These are phyloP conservation scores for Philopotamus ludificatus DNA, from an alignment of 1,140 invertebrate genomes.

Conservation along the genomic window DNA sequence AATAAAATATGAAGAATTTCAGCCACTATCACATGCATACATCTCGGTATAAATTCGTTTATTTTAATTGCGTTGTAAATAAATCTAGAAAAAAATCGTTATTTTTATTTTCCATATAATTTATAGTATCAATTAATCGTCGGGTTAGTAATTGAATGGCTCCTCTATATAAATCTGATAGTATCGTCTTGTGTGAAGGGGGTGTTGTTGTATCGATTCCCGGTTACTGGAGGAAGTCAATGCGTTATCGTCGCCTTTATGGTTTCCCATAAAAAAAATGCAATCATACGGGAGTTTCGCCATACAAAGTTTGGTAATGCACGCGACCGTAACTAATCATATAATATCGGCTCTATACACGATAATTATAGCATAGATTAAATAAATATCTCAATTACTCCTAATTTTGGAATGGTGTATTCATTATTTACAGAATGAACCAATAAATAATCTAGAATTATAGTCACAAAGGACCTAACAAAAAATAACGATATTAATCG, in stretches of 20 bases:
- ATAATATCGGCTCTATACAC: neutral
- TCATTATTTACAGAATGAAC: no score
- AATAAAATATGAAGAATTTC: conserved; percentile 13
- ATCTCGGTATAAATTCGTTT: conserved; percentile 14
- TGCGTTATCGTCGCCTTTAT: conserved; percentile 12
- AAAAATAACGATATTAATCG: no score
- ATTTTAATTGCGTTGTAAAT: conserved; percentile 25
- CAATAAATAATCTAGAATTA: no score
- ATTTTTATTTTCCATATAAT: no score
- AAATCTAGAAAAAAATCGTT: no score
- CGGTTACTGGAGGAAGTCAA: conserved; percentile 2
- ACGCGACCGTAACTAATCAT: no score
- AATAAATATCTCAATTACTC: no score
- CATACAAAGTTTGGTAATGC: no score
- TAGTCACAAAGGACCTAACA: no score
- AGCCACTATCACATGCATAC: conserved; percentile 15
- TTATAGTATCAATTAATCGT: neutral
- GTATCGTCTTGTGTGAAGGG: no score
- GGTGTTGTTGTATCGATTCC: conserved; percentile 1
- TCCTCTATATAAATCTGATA: neutral
- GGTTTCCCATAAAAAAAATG: conserved; percentile 11
- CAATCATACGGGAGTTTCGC: neutral
- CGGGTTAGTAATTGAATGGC: neutral
- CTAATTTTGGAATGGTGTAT: no score
- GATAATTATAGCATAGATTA: no score